Evolutionary conservation across 2,888 invertebrate species (phyloP), one percentile per base, ranked within the genome.

Genomic region (Chrysolina oricalcia): DNA sequence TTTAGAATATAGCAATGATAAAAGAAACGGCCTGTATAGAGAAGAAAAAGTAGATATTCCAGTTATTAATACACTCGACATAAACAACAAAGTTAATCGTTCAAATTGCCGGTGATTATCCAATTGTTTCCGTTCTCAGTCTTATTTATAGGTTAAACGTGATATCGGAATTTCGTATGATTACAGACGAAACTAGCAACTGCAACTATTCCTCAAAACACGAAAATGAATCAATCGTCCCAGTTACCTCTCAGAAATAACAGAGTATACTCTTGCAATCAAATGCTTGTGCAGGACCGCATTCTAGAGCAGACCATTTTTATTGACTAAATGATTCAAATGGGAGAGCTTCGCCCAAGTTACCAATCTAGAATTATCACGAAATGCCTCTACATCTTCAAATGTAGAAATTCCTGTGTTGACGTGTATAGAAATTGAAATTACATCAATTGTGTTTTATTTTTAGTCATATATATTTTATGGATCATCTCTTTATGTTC

Each of bases 71-170:
- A 23, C 59, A n/a, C 35, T 35, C 35, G 27, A 59, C 35, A 27
- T 35, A 35, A 59, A 59, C n/a, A 35, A 59, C 23, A n/a, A 59
- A 23, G 59, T 59, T 59, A 59, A 59, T 59, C n/a, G n/a, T n/a
- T 59, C n/a, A 59, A 59, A 59, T 59, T 59, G 59, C 9, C 8
- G 59, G 59, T 35, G 59, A 59, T 59, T 59, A 59, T 59, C 59
- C 35, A 35, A 59, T 59, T 59, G 59, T 59, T 59, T 59, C 59
- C 19, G 23, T 59, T 59, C 59, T 59, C n/a, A n/a, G 59, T 59
- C 59, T 59, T 59, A 59, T 59, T 59, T 59, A 59, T 59, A 59
- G 59, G 27, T 59, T 59, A 59, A 59, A 59, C 59, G 59, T 59
- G 59, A 59, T 59, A 59, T 59, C 59, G 59, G 59, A 59, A 59